Base-by-base conservation (phyloP, 2,888 invertebrate species). In the Eudasyphora cyanicolor region DNA sequence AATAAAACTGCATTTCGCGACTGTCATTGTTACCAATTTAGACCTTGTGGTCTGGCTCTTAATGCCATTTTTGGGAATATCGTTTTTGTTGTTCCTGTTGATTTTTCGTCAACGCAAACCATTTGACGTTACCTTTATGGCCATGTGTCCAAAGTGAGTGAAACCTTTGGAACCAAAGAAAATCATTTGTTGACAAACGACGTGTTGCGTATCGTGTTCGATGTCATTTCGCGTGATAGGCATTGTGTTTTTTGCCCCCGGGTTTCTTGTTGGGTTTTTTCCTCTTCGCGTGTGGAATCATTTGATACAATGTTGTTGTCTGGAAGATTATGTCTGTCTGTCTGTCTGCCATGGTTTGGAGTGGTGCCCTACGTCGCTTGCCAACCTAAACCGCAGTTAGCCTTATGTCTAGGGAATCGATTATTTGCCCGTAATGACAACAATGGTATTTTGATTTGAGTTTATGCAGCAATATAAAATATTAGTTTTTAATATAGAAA, bases 331-430 rank as follows among this genome's bases (percentile, higher is more conserved):
- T 2, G 38, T 14, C 38, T 6, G 38, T 38, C 38, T 38, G 10
- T 8, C 38, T 38, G 8, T 38, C 38, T 38, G 38, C 10, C 45
- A 45, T 76, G 35, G 32, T 10, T 17, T 45, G 29, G 60, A 12
- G 64, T 35, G 35, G 21, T 64, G 32, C 38, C 19, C 17, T n/a
- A n/a, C 17, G n/a, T n/a, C 10, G 32, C 17, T 21, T n/a, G 17
- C 32, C 7, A 24, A n/a, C 12, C 69, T 74, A 21, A 78, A 78
- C 78, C 82, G 27, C 82, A 82, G 57, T 82, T 76, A 76, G 79
- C 78, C 75, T 82, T 75, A 71, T 71, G 79, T 67, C 79, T 35
- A 14, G 10, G 35, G 45, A 45, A 10, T 21, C 19, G 17, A 62
- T 57, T 27, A 14, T 62, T 62, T 29, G 29, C 45, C 19, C 17